phyloP scores from a whole-genome alignment of 2,888 invertebrate species.

The Dyspetes luteomarginatus region DNA sequence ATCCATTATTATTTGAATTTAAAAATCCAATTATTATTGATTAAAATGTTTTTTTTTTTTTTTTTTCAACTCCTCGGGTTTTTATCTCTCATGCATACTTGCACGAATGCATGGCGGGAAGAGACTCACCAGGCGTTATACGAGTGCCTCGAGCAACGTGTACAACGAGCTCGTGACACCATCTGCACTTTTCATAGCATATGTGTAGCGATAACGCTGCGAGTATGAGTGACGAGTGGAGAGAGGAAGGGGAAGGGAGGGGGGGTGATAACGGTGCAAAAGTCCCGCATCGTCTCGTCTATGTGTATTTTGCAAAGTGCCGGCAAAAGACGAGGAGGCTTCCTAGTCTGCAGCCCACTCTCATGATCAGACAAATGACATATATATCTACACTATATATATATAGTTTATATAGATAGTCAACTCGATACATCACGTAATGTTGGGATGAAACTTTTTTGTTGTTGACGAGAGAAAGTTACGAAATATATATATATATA shows the following conservation, averaged over 20 bases:
- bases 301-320: conserved; percentile 33
- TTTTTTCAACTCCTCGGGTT: neutral
- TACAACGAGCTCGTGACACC: conserved; percentile 24
- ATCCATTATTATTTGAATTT: neutral
- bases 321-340: conserved; percentile 8
- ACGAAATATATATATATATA: conserved; percentile 44
- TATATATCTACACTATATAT: neutral
- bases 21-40: neutral
- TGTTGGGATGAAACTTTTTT: neutral
- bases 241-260: neutral
- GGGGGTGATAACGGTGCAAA: conserved; percentile 35
- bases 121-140: conserved; percentile 42
- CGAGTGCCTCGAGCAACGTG: no score
- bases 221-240: neutral
- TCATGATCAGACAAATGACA: no score
- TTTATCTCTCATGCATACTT: neutral
- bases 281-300: conserved; percentile 14
- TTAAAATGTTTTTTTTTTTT: neutral
- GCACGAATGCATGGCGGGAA: conserved; percentile 25
- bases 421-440: neutral
- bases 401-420: neutral
- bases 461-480: conserved; percentile 44
- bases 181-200: conserved; percentile 34
- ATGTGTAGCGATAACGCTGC: neutral
- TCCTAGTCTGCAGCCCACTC: conserved; percentile 25